These are phyloP conservation scores for Drosophila mimetica DNA, from an alignment of 2,888 invertebrate genomes.

Conservation along the genomic window DNA sequence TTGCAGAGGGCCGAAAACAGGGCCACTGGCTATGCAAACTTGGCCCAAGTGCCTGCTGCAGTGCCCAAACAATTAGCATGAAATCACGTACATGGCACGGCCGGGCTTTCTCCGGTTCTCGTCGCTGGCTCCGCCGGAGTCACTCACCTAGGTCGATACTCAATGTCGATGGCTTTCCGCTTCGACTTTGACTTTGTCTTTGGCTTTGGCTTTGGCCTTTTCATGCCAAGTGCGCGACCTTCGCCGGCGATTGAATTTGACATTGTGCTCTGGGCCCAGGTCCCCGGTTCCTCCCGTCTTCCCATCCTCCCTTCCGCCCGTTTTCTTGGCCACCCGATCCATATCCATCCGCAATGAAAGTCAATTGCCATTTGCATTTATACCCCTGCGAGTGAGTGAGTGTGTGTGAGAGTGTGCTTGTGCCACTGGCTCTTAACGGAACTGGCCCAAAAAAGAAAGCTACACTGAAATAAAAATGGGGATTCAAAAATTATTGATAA, in stretches of 20 bases:
- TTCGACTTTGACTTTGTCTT: constrained; percentile 2
- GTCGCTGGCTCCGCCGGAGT: constrained; percentile 43
- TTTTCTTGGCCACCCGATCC: constrained; percentile 6
- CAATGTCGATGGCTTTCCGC: constrained; percentile 48
- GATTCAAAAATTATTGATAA: no score
- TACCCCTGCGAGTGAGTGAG: constrained; percentile 23
- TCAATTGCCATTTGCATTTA: constrained; percentile 78
- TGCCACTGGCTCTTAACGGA: constrained; percentile 15
- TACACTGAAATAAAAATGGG: no score
- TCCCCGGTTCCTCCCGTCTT: neutral
- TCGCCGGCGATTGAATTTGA: constrained; percentile 67
- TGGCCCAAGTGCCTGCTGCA: constrained; percentile 43
- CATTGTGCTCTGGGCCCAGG: constrained; percentile 57
- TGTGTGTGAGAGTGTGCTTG: constrained; percentile 11
- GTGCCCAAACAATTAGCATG: constrained; percentile 72
- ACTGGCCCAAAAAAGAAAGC: constrained; percentile 41
- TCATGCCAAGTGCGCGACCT: constrained; percentile 64
- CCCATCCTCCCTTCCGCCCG: neutral
- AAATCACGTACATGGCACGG: constrained; percentile 75
- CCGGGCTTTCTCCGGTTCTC: constrained; percentile 34
- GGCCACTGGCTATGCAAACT: constrained; percentile 16
- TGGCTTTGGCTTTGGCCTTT: constrained; percentile 67
- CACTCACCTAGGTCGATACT: constrained; percentile 69
- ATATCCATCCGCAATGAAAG: constrained; percentile 52
- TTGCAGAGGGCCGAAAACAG: neutral